Evolutionary conservation across 2,797 vertebrate genomes (phyloP), one percentile per base, ranked within the genome.

Genomic region (Sphaeramia orbicularis): DNA sequence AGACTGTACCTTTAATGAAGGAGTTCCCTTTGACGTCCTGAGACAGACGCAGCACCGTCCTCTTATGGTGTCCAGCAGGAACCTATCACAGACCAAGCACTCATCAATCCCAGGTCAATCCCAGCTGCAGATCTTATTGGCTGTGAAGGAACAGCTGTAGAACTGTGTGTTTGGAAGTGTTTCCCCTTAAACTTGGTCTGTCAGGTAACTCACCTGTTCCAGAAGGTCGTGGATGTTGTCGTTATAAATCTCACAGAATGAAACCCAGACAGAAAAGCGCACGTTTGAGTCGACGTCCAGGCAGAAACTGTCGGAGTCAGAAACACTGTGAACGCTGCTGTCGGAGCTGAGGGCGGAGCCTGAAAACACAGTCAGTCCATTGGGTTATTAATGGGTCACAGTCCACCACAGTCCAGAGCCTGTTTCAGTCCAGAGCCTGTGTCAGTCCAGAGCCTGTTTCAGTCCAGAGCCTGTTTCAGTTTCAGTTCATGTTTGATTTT

Each of bases 171-270:
- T n/a, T n/a, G n/a, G n/a, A n/a, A n/a, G n/a, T n/a, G n/a, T n/a
- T n/a, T n/a, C n/a, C n/a, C n/a, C n/a, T n/a, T n/a, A n/a, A n/a
- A n/a, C n/a, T n/a, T n/a, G n/a, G n/a, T n/a, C n/a, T n/a, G n/a
- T n/a, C n/a, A n/a, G n/a, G n/a, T n/a, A n/a, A n/a, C n/a, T n/a
- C 6, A 93, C 14, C 60, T 96, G 95, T 74, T 94, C 90, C 78
- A 99, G 88, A 9, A 99, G 91, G 76, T 99, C 97, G 62, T 97
- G 96, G 89, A 99, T 96, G 82, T 90, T 95, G 74, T 99, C 97
- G 11, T 99, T 99, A 86, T 99, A 98, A 81, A 99, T 98, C 90
- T 99, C 97, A 2, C 95, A 98, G 88, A 98, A 98, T 1, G 97
- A 98, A 80, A 99, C 91, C 97, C 97, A 98, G 3, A 99, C 73